These are phyloP conservation scores for Didymodactylos carnosus DNA, from an alignment of 2,888 invertebrate species.

Conservation along the genomic window DNA sequence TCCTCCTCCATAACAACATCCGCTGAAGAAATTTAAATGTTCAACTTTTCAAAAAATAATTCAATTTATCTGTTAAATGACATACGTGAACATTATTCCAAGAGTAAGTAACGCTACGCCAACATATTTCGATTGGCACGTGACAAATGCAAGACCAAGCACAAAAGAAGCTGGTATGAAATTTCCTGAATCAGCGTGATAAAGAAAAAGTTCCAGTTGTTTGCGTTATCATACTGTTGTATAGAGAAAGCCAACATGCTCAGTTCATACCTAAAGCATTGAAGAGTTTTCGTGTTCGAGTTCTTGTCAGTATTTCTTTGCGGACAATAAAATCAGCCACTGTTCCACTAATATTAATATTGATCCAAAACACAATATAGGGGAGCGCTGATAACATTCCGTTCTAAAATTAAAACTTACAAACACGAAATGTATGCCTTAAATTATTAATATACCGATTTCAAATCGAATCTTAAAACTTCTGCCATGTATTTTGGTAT, in stretches of 20 bases:
- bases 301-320: neutral
- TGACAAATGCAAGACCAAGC: constrained; percentile 10
- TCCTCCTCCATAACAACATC: constrained; percentile 13
- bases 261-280: neutral
- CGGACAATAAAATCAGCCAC: constrained; percentile 1
- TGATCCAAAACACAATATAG: constrained; percentile 8
- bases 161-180: constrained; percentile 8
- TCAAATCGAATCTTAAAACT: constrained; percentile 14
- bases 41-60: neutral
- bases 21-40: neutral
- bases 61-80: neutral
- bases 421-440: neutral
- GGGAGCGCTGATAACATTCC: constrained; percentile 13
- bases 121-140: constrained; percentile 4
- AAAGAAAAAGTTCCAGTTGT: neutral
- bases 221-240: too few species aligned
- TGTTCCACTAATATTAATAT: constrained; percentile 4
- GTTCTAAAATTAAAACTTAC: constrained; percentile 1
- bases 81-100: constrained; percentile 11
- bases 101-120: constrained; percentile 7
- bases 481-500: constrained; percentile 14
- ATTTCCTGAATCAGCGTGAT: too few species aligned
- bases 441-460: constrained; percentile 3
- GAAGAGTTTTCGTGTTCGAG: constrained; percentile 4
- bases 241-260: too few species aligned